Conservation (phyloP, 2,797 vertebrate genomes). For the Valencia hispanica region DNA sequence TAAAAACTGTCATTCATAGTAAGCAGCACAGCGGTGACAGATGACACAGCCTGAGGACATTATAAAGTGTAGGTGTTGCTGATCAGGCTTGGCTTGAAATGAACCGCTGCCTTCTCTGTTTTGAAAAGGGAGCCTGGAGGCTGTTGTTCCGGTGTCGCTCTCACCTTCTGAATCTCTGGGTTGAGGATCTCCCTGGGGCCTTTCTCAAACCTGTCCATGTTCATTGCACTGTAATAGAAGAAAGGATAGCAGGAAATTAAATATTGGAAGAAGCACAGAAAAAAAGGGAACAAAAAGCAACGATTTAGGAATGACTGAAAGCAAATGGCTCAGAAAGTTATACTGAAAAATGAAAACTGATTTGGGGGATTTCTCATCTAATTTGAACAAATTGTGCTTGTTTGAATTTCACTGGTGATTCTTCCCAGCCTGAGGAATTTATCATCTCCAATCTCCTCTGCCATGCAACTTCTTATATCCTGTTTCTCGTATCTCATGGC, state of each 20-base stretch:
- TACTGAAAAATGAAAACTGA: slow-evolving; percentile 41
- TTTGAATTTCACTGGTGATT: slow-evolving; percentile 28
- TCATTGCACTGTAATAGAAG: slow-evolving; percentile 90
- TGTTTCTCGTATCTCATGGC: slow-evolving; percentile 23
- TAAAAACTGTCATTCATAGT: slow-evolving; percentile 34
- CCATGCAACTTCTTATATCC: slow-evolving; percentile 31
- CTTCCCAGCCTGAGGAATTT: slow-evolving; percentile 36
- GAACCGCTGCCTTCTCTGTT: slow-evolving; percentile 22
- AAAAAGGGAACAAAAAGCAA: slow-evolving; percentile 7
- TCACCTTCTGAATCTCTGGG: slow-evolving; percentile 98
- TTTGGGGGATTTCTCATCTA: slow-evolving; percentile 44
- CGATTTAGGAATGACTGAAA: slow-evolving; percentile 41
- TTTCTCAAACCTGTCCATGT: slow-evolving; percentile 97
- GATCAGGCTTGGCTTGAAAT: slow-evolving; percentile 35
- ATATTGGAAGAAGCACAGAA: slow-evolving; percentile 12
- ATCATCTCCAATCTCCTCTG: slow-evolving; percentile 32
- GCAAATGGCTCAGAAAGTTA: slow-evolving; percentile 32
- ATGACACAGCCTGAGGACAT: slow-evolving; percentile 40
- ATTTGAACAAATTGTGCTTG: slow-evolving; percentile 35
- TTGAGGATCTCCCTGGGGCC: slow-evolving; percentile 96
- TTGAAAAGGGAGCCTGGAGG: slow-evolving; percentile 34
- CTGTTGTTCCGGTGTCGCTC: slow-evolving; percentile 25
- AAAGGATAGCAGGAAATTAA: slow-evolving; percentile 38
- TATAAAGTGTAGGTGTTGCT: slow-evolving; percentile 19
- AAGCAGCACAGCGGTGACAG: slow-evolving; percentile 13